Base-by-base conservation (phyloP, 2,113 vertebrate genomes). In the Copsychus sechellarum region DNA sequence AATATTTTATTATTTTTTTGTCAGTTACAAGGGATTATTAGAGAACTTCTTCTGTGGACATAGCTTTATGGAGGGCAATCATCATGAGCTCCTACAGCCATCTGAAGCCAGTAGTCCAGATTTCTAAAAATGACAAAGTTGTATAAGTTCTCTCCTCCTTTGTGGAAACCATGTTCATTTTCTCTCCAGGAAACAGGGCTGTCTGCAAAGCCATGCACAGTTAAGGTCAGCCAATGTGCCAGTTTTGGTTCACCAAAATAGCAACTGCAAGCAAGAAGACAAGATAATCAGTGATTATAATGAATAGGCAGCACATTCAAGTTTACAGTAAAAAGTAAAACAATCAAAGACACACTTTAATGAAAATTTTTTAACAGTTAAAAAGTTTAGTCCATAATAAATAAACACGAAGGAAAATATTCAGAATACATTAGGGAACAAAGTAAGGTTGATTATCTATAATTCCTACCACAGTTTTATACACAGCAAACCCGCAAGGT, bases 71-170 rank as follows among this genome's bases (percentile, higher is more conserved):
- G 98, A 7, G 99, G 99, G 85, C 99, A 99, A 81, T 94, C 92
- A 92, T 99, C 98, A 23, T 98, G 51, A 6, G 98, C 93, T 25
- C 99, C 99, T 21, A 98, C 97, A n/a, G 98, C 98, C 98, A 99
- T 98, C 85, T 99, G 98, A 50, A 99, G 97, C 97, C 98, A 99
- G 91, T 99, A 99, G 95, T 98, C 98, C 74, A 98, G 97, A 91
- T 98, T 98, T 7, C 94, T 98, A 85, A 99, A 99, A 96, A 99
- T 95, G 42, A 99, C 97, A 15, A 99, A 98, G 73, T 97, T 99
- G 98, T 99, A 99, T 66, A 99, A 97, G 90, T 99, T 98, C 53
- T 99, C 99, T 74, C 99, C 99, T 67, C 99, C 98, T 69, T 96
- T 98, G 67, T 98, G 97, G 94, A 98, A 98, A 10, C 98, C 98